A percentile compares a stretch with the other conserved stretches of the same genome.
Conservation (phyloP, 2,113 vertebrate genomes). For the Archocentrus centrarchus region DNA sequence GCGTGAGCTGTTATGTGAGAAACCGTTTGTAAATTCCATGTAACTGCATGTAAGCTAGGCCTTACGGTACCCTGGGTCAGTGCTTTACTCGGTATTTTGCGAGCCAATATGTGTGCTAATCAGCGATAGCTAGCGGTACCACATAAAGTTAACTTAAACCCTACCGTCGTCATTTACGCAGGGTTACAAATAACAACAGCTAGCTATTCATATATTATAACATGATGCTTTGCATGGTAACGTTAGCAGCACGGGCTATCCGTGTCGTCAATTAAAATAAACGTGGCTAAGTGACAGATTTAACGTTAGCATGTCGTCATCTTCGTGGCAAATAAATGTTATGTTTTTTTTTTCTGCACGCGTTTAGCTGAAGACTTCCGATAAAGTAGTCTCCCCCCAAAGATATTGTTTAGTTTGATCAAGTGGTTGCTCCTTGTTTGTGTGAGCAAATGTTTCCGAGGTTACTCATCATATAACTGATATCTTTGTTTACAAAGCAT, state of each 20-base stretch:
- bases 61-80: conserved; percentile 21
- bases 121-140: conserved; percentile 2
- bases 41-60: conserved; percentile 23
- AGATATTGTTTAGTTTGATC: background rate
- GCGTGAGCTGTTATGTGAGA: rapidly evolving
- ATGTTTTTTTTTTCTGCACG: background rate
- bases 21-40: background rate
- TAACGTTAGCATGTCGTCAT: background rate
- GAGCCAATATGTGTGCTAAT: conserved; percentile 31
- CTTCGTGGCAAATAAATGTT: background rate
- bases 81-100: conserved; percentile 46
- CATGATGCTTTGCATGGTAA: background rate
- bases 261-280: conserved; percentile 40
- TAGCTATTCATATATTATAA: background rate
- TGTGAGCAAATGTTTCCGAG: conserved; percentile 9
- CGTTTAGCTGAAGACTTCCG: background rate
- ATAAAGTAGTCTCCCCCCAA: rapidly evolving
- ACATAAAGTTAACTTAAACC: background rate
- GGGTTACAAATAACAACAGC: too few relatives aligned
- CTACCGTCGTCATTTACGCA: background rate
- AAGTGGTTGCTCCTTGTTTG: background rate
- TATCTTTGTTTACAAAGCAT: conserved; percentile 72
- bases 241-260: background rate
- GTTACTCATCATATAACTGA: conserved; percentile 41
- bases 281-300: conserved; percentile 40